phyloP scores from a whole-genome alignment of 2,797 vertebrate species.

The Hirundo rustica region DNA sequence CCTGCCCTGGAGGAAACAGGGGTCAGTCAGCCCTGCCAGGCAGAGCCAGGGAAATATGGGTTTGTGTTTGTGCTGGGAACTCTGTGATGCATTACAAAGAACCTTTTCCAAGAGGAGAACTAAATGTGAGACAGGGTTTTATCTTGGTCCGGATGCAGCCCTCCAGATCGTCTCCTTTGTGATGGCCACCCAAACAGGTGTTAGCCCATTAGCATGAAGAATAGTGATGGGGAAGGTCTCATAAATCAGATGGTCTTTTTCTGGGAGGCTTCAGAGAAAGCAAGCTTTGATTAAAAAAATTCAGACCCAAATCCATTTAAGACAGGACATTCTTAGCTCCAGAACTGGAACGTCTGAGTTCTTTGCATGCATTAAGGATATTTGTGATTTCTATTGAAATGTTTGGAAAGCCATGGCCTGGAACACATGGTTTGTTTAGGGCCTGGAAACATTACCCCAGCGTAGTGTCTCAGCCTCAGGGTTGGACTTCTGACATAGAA shows the following conservation, averaged over 20 bases:
- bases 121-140: not conserved
- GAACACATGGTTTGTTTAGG: not conserved
- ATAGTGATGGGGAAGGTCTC: not conserved
- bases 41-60: rapidly evolving
- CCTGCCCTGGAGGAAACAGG: conserved; percentile 28
- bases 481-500: not conserved
- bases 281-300: not conserved
- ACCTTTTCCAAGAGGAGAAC: not conserved
- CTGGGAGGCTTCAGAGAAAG: not conserved
- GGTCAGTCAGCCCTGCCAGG: not conserved
- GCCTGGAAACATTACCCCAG: not conserved
- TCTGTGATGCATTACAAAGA: not conserved
- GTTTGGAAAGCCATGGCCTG: not conserved
- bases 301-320: not conserved
- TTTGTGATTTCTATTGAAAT: not conserved
- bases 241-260: not conserved
- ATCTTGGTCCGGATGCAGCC: not conserved
- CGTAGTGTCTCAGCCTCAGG: not conserved
- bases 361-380: not conserved
- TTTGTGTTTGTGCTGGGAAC: not conserved
- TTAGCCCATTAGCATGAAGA: not conserved
- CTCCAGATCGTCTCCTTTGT: not conserved
- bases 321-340: not conserved
- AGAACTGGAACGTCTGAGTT: not conserved
- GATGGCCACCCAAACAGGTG: not conserved